These are phyloP conservation scores for Psittacula echo DNA, from an alignment of 2,797 vertebrate genomes.

Conservation along the genomic window DNA sequence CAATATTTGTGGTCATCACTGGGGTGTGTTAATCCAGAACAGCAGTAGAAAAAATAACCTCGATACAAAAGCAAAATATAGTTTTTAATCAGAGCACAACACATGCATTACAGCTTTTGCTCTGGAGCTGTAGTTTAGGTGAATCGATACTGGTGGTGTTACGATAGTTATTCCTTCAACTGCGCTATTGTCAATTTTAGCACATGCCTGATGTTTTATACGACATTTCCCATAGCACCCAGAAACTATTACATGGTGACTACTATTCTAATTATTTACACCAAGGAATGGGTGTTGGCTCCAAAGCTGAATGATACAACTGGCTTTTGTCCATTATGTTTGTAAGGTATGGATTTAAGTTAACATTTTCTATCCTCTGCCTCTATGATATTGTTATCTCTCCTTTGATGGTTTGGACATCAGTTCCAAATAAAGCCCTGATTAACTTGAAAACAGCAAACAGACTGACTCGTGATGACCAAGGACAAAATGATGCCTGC, in stretches of 20 bases:
- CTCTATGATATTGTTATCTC: neutral
- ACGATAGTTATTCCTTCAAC: neutral
- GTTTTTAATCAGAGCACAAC: neutral
- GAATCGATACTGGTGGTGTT: neutral
- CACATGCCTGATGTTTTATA: neutral
- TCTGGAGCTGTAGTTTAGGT: neutral
- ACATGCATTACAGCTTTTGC: neutral
- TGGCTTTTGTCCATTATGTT: neutral
- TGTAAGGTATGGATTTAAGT: neutral
- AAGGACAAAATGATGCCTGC: neutral
- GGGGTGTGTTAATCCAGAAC: neutral
- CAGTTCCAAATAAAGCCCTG: neutral
- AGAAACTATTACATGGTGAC: neutral
- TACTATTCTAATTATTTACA: neutral
- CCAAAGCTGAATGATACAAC: neutral
- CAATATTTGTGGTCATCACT: neutral
- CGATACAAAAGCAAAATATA: neutral
- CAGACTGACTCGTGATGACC: rapidly evolving
- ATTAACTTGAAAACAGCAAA: neutral
- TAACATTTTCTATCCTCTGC: neutral
- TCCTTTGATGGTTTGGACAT: neutral
- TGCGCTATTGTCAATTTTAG: neutral
- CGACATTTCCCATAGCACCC: neutral
- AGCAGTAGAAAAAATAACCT: neutral
- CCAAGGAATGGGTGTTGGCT: neutral